phyloP scores from a whole-genome alignment of 2,888 invertebrate species.

The Eristalinus sepulchralis region DNA sequence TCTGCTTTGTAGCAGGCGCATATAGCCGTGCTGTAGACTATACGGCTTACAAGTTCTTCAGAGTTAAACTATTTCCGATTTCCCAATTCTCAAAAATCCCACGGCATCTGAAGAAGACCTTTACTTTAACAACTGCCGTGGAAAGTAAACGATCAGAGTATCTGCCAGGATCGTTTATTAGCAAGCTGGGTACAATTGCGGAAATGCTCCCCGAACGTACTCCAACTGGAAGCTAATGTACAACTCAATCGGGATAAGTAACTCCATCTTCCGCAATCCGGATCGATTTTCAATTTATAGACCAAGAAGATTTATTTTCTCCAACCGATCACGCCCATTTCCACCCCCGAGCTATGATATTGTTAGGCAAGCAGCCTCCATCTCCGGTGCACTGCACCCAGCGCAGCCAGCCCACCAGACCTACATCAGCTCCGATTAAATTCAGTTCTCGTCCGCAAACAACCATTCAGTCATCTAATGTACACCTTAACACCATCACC shows the following conservation, averaged over 20 bases:
- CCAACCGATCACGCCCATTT: background rate
- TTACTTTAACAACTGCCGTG: no score
- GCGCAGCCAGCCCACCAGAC: background rate
- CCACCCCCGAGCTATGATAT: background rate
- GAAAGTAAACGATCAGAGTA: no score
- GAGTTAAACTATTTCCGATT: no score
- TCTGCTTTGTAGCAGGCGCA: no score
- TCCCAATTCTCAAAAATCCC: no score
- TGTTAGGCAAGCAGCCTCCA: background rate
- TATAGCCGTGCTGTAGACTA: no score
- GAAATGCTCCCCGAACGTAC: background rate
- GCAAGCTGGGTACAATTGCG: no score
- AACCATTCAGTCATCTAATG: constrained; percentile 23
- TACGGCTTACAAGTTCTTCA: no score
- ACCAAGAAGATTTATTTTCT: background rate
- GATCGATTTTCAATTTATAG: background rate
- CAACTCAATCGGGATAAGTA: background rate
- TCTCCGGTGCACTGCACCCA: background rate
- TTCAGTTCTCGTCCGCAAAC: constrained; percentile 1
- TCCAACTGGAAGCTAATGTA: background rate
- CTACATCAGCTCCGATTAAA: background rate
- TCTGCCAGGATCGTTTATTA: no score
- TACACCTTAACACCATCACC: constrained; percentile 51
- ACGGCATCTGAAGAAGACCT: no score
- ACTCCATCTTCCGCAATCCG: background rate